phyloP scores from a whole-genome alignment of 2,113 vertebrate species.

The Barnardius zonarius region DNA sequence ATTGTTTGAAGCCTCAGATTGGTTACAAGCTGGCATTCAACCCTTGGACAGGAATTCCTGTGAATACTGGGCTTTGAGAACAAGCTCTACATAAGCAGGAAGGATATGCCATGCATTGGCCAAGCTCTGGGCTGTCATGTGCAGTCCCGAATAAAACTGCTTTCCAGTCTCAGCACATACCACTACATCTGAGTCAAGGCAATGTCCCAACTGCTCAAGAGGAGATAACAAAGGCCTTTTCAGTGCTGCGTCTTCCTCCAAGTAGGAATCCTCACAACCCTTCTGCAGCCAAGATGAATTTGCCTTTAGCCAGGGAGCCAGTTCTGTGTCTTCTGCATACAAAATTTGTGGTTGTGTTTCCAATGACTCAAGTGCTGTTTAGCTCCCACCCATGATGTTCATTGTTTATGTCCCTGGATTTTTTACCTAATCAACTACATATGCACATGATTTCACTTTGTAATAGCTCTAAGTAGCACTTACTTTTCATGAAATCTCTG shows the following conservation, averaged over 20 bases:
- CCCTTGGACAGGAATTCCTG: background rate
- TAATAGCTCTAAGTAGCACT: background rate
- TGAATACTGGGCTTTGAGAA: slow-evolving; percentile 24
- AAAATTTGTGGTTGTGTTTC: background rate
- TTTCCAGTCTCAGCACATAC: background rate
- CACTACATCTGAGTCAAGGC: background rate
- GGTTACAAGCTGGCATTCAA: slow-evolving; percentile 41
- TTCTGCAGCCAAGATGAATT: background rate
- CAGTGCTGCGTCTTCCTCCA: background rate
- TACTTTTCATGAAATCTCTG: background rate
- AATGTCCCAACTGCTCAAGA: background rate
- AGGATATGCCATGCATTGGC: background rate
- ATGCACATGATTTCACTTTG: slow-evolving; percentile 32
- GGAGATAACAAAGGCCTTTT: slow-evolving; percentile 16
- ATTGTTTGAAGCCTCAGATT: slow-evolving; percentile 38
- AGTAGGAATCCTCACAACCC: background rate
- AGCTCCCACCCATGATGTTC: slow-evolving; percentile 32
- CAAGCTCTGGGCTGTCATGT: background rate
- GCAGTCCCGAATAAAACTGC: background rate
- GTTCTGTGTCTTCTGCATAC: background rate
- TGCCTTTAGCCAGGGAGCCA: background rate
- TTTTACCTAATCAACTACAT: slow-evolving; percentile 40
- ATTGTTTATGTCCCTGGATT: slow-evolving; percentile 34
- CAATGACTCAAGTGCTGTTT: background rate
- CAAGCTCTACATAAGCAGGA: background rate